These are phyloP conservation scores for Saccopteryx leptura DNA, from an alignment of 2,113 vertebrate genomes.

Conservation along the genomic window DNA sequence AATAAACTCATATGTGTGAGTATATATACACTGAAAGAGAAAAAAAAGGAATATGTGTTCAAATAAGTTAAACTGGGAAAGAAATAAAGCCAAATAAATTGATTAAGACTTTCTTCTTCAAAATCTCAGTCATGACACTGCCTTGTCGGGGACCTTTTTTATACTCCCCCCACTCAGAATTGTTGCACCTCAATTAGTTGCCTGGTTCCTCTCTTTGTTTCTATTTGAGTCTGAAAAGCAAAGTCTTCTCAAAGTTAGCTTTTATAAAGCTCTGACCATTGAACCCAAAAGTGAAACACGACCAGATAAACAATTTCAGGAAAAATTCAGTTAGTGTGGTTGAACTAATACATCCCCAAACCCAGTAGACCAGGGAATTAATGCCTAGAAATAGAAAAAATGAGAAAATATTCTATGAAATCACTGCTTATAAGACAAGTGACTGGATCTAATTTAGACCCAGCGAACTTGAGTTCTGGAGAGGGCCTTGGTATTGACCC, in stretches of 20 bases:
- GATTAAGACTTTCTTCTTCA: background rate
- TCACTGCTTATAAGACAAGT: background rate
- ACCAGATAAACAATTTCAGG: conserved; percentile 5
- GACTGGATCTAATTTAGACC: background rate
- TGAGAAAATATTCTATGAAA: background rate
- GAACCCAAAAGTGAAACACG: background rate
- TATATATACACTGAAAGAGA: background rate
- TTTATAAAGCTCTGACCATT: background rate
- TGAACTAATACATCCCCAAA: background rate
- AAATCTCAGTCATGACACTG: background rate
- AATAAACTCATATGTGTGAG: background rate
- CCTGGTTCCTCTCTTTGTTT: background rate
- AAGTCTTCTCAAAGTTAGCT: conserved; percentile 15
- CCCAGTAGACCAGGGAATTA: background rate
- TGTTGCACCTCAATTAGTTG: background rate
- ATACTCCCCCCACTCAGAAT: background rate
- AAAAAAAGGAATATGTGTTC: background rate
- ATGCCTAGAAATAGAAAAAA: background rate
- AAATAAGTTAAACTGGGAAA: background rate
- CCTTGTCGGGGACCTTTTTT: background rate
- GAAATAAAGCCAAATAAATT: background rate
- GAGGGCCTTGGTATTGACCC: background rate
- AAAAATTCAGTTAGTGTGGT: background rate
- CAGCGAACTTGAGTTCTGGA: background rate
- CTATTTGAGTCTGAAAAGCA: background rate